These are phyloP conservation scores for Odocoileus hemionus DNA, from an alignment of 2,113 vertebrate species.

Conservation along the genomic window DNA sequence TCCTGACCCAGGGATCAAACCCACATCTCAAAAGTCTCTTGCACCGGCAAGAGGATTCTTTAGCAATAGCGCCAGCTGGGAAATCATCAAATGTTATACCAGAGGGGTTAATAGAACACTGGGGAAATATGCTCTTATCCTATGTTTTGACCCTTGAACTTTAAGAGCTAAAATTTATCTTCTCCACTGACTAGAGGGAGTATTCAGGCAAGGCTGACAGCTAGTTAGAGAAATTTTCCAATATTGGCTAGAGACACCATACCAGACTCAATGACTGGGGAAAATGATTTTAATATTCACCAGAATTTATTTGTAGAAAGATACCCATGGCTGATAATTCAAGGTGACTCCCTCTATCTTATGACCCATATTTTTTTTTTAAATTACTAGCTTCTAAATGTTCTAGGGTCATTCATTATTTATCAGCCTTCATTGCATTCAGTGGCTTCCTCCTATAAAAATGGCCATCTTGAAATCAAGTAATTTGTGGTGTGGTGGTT, in stretches of 20 bases:
- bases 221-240: neutral
- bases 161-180: neutral
- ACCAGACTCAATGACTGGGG: neutral
- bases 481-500: neutral
- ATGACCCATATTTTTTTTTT: neutral
- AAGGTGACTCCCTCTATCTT: neutral
- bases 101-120: neutral
- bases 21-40: neutral
- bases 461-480: constrained; percentile 3
- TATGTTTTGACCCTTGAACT: neutral
- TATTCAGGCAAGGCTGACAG: neutral
- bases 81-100: neutral
- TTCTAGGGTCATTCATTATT: neutral
- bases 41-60: neutral
- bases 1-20: neutral
- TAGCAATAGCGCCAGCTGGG: neutral
- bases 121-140: neutral
- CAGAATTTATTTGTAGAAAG: neutral
- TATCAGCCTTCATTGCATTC: neutral
- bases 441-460: neutral
- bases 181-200: neutral
- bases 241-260: neutral
- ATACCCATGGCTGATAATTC: neutral
- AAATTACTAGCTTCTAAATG: neutral
- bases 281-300: neutral